Conservation (phyloP, 2,113 vertebrate species). For the Callospermophilus lateralis region DNA sequence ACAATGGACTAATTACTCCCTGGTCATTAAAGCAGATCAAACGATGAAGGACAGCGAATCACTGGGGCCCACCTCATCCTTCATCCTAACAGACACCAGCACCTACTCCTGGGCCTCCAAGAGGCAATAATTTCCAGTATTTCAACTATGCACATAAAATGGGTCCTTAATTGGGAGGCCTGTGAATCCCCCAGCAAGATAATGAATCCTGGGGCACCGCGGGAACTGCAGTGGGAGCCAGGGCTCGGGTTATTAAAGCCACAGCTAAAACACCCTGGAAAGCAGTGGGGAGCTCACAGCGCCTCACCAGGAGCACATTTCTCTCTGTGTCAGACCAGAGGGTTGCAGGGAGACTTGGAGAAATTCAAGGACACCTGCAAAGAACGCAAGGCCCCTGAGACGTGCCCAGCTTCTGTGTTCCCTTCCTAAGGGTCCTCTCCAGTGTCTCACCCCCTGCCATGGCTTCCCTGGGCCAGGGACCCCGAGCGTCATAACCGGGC, state of each 20-base stretch:
- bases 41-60: conserved; percentile 65
- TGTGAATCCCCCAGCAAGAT: not conserved
- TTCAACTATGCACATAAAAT: conserved; percentile 10
- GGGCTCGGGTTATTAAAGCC: conserved; percentile 3
- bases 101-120: not conserved
- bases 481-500: accelerated
- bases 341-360: not conserved
- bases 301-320: not conserved
- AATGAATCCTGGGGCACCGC: not conserved
- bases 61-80: not conserved
- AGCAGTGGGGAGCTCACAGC: not conserved
- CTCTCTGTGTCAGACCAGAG: not conserved
- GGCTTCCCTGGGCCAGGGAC: not conserved
- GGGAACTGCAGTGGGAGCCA: not conserved
- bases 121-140: conserved; percentile 49
- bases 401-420: not conserved
- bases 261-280: not conserved
- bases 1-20: conserved; percentile 67
- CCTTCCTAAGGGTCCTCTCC: not conserved
- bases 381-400: not conserved
- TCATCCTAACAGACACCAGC: conserved; percentile 15
- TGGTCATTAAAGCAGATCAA: conserved; percentile 65
- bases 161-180: conserved; percentile 39
- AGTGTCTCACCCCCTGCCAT: accelerated
- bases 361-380: not conserved